Evolutionary conservation across 2,113 vertebrate genomes (phyloP).

Genomic region (Petrocephalus zakoni): DNA sequence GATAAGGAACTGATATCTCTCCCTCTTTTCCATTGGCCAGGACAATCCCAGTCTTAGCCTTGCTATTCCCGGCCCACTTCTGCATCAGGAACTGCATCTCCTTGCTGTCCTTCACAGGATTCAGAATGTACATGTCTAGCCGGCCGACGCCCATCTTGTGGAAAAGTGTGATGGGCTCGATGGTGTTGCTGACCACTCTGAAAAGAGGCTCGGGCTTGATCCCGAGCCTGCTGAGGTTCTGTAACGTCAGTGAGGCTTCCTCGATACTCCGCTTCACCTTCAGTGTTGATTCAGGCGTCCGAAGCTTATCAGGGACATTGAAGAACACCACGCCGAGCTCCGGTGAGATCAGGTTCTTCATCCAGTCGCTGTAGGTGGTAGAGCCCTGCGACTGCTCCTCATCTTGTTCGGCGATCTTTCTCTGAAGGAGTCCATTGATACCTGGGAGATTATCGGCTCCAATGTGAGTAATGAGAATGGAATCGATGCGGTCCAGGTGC

Average conservation of each 20-base stretch:
- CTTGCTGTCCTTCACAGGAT: constrained; percentile 96
- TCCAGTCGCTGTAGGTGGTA: constrained; percentile 86
- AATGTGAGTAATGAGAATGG: constrained; percentile 90
- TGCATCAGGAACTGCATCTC: constrained; percentile 99
- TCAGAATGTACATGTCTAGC: constrained; percentile 93
- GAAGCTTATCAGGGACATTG: constrained; percentile 90
- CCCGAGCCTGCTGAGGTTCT: constrained; percentile 85
- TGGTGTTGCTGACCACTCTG: constrained; percentile 83
- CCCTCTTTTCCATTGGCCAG: constrained; percentile 90
- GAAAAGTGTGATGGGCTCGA: constrained; percentile 91
- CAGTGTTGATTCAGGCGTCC: constrained; percentile 80
- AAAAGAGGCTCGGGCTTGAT: constrained; percentile 88
- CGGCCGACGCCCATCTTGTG: constrained; percentile 96
- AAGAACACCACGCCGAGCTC: constrained; percentile 96
- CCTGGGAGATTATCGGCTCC: constrained; percentile 94
- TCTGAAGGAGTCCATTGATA: constrained; percentile 91
- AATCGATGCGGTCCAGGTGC: constrained; percentile 93
- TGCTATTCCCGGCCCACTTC: constrained; percentile 97
- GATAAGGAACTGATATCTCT: constrained; percentile 95
- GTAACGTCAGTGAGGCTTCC: constrained; percentile 86
- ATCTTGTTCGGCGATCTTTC: constrained; percentile 91
- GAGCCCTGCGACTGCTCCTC: constrained; percentile 86
- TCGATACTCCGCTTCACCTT: constrained; percentile 94
- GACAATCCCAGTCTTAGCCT: constrained; percentile 92
- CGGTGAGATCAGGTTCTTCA: constrained; percentile 93